Evolutionary conservation across 2,797 vertebrate species (phyloP).

Genomic region (Danio choprae): DNA sequence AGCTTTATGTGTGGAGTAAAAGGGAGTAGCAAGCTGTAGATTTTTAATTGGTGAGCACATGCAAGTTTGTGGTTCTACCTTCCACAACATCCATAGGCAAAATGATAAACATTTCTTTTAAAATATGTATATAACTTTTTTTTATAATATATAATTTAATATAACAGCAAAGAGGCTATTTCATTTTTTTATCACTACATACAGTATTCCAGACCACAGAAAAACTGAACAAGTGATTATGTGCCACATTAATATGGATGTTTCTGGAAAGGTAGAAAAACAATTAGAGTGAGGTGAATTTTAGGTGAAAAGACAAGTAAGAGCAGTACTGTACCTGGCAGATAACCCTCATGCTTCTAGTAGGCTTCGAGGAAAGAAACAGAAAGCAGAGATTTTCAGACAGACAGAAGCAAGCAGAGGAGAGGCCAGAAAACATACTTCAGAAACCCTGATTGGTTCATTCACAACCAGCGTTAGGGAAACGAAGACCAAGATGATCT

Average conservation of each 20-base stretch:
- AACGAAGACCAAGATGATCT: slow-evolving; percentile 10
- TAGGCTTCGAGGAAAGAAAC: slow-evolving; percentile 91
- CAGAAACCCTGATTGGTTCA: slow-evolving; percentile 23
- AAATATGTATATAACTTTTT: slow-evolving; percentile 7
- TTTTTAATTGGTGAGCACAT: slow-evolving; percentile 57
- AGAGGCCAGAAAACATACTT: slow-evolving; percentile 69
- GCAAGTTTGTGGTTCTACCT: slow-evolving; percentile 73
- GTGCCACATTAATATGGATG: slow-evolving; percentile 40
- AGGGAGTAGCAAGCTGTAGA: background rate
- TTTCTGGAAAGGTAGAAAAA: slow-evolving; percentile 65
- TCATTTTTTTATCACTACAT: background rate
- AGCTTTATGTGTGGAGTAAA: background rate
- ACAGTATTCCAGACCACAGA: background rate
- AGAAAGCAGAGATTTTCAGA: slow-evolving; percentile 93
- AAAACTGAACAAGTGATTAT: background rate
- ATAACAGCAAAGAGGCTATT: background rate
- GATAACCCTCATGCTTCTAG: slow-evolving; percentile 99
- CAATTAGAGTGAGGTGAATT: slow-evolving; percentile 70
- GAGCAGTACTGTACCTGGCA: slow-evolving; percentile 96
- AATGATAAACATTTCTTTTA: slow-evolving; percentile 50
- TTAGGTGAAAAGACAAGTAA: slow-evolving; percentile 81
- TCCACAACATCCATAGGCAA: slow-evolving; percentile 74
- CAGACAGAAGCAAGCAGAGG: slow-evolving; percentile 85
- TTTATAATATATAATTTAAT: background rate
- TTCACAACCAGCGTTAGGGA: slow-evolving; percentile 6